Percentiles rank a stretch among this genome's conserved stretches.
Conservation (phyloP, 2,797 vertebrate species). For the Delichon dasypus region DNA sequence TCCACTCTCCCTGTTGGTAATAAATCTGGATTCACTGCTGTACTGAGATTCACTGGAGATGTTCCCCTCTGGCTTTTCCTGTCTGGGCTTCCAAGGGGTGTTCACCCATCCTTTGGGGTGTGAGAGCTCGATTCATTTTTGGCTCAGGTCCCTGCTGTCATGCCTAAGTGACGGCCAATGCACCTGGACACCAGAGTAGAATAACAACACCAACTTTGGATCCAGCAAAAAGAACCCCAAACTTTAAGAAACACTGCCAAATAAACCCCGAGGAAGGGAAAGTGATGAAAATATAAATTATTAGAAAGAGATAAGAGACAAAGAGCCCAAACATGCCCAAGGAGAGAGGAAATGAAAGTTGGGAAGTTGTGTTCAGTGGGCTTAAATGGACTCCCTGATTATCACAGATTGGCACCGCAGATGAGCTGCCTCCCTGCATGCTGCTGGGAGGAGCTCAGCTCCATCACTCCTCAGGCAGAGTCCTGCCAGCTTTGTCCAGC, state of each 20-base stretch:
- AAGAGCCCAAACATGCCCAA: not conserved
- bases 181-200: not conserved
- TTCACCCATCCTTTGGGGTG: not conserved
- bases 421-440: not conserved
- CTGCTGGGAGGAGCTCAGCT: not conserved
- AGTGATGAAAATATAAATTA: constrained; percentile 2
- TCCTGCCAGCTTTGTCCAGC: not conserved
- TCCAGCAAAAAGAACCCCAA: not conserved
- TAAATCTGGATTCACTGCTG: not conserved
- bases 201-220: not conserved
- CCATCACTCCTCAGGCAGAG: not conserved
- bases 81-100: not conserved
- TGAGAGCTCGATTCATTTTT: not conserved
- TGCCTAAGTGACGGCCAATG: not conserved
- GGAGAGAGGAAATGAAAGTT: constrained; percentile 9
- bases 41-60: not conserved
- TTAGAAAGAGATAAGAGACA: constrained; percentile 14
- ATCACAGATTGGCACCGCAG: not conserved
- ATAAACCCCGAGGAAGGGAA: not conserved
- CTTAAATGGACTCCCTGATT: constrained; percentile 16
- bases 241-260: not conserved
- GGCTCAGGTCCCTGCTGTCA: not conserved
- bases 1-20: not conserved
- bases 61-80: not conserved
- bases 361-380: not conserved